Evolutionary conservation across 2,888 invertebrate species (phyloP).

Genomic region (Oscheius sp.): DNA sequence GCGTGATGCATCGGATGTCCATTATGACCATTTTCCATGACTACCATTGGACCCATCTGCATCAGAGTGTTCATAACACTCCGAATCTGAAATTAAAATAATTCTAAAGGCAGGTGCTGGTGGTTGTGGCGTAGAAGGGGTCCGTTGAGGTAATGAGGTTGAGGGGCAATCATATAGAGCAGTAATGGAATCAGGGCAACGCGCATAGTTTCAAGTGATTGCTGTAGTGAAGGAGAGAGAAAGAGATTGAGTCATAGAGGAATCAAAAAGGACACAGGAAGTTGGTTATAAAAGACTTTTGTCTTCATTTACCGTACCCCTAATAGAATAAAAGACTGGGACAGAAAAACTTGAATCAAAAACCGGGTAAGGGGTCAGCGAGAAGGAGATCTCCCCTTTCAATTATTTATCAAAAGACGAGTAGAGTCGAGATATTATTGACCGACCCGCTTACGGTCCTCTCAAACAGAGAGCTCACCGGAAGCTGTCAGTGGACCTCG

Average conservation of each 20-base stretch:
- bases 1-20: conserved; percentile 40
- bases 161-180: conserved; percentile 25
- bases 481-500: conserved; percentile 19
- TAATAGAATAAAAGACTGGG: neutral
- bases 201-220: conserved; percentile 30
- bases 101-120: neutral
- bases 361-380: conserved; percentile 14
- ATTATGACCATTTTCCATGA: conserved; percentile 31
- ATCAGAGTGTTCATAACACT: conserved; percentile 54
- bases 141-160: conserved; percentile 27
- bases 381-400: neutral
- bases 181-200: conserved; percentile 26
- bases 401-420: neutral
- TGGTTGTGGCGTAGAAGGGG: neutral
- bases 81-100: neutral
- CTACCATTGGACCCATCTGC: conserved; percentile 52
- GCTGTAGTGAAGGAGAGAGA: neutral
- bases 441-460: conserved; percentile 23
- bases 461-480: conserved; percentile 28
- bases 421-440: conserved; percentile 11
- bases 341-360: conserved; percentile 27
- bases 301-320: neutral
- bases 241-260: conserved; percentile 7
- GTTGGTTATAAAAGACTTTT: too few species aligned
- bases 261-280: conserved; percentile 25